Percentiles rank a stretch among this genome's conserved stretches.
phyloP scores from a whole-genome alignment of 2,888 invertebrate species.

The Caenorhabditis doughertyi region DNA sequence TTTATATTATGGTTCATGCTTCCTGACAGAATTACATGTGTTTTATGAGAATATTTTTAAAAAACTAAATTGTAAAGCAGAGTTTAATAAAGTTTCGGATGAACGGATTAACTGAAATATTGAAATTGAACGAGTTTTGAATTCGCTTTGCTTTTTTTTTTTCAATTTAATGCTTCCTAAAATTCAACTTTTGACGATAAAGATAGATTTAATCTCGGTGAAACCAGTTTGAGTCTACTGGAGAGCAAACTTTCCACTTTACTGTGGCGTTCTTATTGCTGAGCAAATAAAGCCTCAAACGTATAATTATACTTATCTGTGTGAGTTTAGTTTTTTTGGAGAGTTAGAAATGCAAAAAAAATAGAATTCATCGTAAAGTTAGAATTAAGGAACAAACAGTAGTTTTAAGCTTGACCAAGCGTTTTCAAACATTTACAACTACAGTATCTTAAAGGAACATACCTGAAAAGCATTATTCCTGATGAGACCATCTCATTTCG shows the following conservation, averaged over 20 bases:
- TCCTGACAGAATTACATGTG: no score
- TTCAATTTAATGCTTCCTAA: no score
- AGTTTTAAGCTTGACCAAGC: no score
- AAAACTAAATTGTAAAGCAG: no score
- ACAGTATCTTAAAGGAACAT: background rate
- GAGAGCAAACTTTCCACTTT: background rate
- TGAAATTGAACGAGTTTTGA: no score
- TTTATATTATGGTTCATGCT: background rate
- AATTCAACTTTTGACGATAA: no score
- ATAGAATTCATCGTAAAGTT: background rate
- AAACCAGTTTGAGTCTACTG: conserved; percentile 2
- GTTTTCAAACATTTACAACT: no score
- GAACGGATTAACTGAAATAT: no score
- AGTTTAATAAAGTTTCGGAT: no score
- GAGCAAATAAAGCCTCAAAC: conserved; percentile 14
- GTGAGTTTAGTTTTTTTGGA: background rate
- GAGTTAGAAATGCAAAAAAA: background rate
- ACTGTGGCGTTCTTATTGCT: background rate
- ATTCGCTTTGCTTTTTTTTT: no score
- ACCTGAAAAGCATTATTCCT: background rate
- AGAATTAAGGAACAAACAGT: no score
- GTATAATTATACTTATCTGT: conserved; percentile 13
- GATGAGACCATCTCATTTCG: background rate
- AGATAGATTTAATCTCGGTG: background rate
- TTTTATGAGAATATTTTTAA: no score